Evolutionary conservation across 2,888 invertebrate species (phyloP).

Genomic region (Drosophila pseudotakahashii): DNA sequence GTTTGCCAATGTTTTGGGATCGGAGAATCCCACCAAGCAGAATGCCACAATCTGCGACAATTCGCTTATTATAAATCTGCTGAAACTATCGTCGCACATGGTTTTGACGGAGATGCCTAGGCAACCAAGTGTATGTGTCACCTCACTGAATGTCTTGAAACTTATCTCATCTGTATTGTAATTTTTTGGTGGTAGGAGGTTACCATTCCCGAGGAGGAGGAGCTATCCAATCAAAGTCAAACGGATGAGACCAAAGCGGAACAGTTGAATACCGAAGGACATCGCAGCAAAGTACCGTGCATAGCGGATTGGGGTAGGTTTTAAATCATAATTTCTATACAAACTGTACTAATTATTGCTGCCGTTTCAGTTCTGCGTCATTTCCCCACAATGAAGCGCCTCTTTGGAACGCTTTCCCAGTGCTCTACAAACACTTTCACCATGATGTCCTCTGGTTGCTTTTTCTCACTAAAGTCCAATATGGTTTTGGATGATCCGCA

Average conservation of each 20-base stretch:
- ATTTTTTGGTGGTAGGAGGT: slow-evolving; percentile 76
- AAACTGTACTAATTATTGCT: background rate
- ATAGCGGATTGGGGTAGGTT: slow-evolving; percentile 89
- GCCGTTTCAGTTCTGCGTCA: slow-evolving; percentile 88
- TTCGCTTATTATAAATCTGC: slow-evolving; percentile 89
- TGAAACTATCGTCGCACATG: slow-evolving; percentile 88
- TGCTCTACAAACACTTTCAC: slow-evolving; percentile 90
- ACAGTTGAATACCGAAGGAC: slow-evolving; percentile 85
- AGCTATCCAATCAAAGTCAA: slow-evolving; percentile 86
- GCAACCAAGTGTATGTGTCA: slow-evolving; percentile 83
- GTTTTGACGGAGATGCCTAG: slow-evolving; percentile 87
- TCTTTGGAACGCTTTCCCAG: slow-evolving; percentile 91
- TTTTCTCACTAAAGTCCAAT: slow-evolving; percentile 82
- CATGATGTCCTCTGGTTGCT: slow-evolving; percentile 86
- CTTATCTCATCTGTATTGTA: background rate
- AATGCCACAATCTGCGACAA: slow-evolving; percentile 89
- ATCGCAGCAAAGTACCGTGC: slow-evolving; percentile 87
- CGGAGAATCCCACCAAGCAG: slow-evolving; percentile 86
- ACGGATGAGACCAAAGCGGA: slow-evolving; percentile 95
- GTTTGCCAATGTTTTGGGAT: slow-evolving; percentile 90
- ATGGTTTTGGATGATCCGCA: slow-evolving; percentile 87
- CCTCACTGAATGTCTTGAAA: too few relatives aligned
- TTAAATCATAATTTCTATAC: background rate
- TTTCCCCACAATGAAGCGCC: slow-evolving; percentile 91
- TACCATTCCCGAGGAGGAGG: slow-evolving; percentile 84